Percentiles rank a stretch among this genome's conserved stretches.
Conservation (phyloP, 2,888 invertebrate genomes). For the Ochropleura plecta region DNA sequence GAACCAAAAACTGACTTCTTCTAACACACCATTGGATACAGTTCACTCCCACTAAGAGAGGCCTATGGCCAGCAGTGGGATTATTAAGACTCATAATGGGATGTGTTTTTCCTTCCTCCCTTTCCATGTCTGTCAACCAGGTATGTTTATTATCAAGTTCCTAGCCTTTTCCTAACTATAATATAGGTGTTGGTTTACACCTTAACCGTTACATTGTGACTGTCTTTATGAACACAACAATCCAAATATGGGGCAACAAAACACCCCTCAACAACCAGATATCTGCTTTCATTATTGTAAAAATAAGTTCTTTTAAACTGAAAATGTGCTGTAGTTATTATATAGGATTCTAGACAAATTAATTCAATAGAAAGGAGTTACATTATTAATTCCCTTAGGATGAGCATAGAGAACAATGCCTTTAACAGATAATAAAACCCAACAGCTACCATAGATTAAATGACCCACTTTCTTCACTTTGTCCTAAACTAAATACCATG, state of each 20-base stretch:
- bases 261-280: not conserved
- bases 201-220: not conserved
- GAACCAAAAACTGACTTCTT: not conserved
- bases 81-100: too few species aligned
- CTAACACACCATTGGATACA: too few species aligned
- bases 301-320: not conserved
- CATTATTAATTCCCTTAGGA: not conserved
- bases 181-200: not conserved
- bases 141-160: not conserved
- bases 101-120: too few species aligned
- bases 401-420: not conserved
- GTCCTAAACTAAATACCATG: not conserved
- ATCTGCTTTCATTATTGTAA: not conserved
- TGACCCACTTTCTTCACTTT: slow-evolving; percentile 32
- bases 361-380: not conserved
- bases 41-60: too few species aligned
- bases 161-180: not conserved
- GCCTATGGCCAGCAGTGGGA: too few species aligned
- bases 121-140: not conserved
- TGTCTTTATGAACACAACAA: too few species aligned
- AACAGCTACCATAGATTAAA: slow-evolving; percentile 9
- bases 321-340: not conserved
- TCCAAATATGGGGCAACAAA: rapidly evolving
- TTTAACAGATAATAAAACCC: slow-evolving; percentile 10
- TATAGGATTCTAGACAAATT: not conserved